Evolutionary conservation across 2,888 invertebrate genomes (phyloP), one percentile per base, ranked within the genome.

Genomic region (Thalpophila matura): DNA sequence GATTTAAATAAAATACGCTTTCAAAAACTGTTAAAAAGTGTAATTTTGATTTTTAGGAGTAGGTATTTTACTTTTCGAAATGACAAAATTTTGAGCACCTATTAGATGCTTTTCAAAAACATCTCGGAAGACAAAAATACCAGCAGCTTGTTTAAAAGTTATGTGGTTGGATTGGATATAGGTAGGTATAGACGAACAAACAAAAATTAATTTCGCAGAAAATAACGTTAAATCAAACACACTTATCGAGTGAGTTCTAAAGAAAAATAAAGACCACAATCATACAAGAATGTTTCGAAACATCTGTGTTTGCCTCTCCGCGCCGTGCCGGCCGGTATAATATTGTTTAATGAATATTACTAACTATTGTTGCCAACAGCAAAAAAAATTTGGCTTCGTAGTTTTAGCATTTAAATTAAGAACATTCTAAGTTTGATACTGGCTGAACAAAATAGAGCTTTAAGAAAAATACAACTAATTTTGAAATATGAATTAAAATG

Each of bases 221-320:
- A 54, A 9, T 29, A 14, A 10, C 14, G n/a, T 49, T 22, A 40
- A 58, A 26, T 42, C 31, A 49, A 61, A 47, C 12, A 43, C 3
- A n/a, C 33, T 31, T 12, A 42, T 14, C 56, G 46, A 53, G 29
- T 22, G 9, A 74, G 57, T 77, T 77, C 69, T 58, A 40, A 40
- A 69, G 60, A 61, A 69, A 38, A 20, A 46, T 55, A 40, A 14
- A 10, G 20, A 56, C 31, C 37, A 57, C 53, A 61, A 49, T 35
- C 42, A 49, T 35, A 38, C 27, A 72, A 56, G 18, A 60, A 71
- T 56, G 9, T 40, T 63, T 47, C 35, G 38, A 62, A 74, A 67
- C 74, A 67, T 58, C 74, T 77, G 74, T 74, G 68, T 78, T 77
- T 74, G 55, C 16, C 20, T 70, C 33, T 33, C 33, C 5, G 14